Evolutionary conservation across 2,888 invertebrate genomes (phyloP), one percentile per base, ranked within the genome.

Genomic region (Thalpophila matura): DNA sequence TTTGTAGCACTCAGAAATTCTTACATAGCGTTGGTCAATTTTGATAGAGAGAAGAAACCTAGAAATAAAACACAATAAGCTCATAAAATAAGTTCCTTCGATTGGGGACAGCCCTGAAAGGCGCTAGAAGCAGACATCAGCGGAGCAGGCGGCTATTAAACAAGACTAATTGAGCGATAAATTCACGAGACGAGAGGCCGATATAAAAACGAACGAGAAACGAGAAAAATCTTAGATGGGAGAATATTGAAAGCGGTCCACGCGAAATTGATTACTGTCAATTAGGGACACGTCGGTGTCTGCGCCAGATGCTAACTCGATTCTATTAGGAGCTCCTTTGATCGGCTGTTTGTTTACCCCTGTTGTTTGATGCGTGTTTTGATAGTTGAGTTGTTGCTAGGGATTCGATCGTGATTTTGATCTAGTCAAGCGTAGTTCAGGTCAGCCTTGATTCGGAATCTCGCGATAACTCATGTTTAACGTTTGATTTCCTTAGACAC

Each of bases 121-220:
- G 85, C 89, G 89, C 90, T 91, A 90, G 93, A 91, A 91, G 93
- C 92, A 94, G 95, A 94, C 95, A 95, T 93, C 94, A 94, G 92
- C 91, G 89, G 91, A 92, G 93, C 94, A 91, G 94, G 94, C 94
- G 89, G 93, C 95, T 95, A 95, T 95, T 95, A 95, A 95, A 95
- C 94, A 95, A 95, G 95, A 95, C 95, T 95, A 95, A 95, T 95
- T 95, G 95, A 95, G 95, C 95, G 94, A 95, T 95, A 95, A 95
- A 95, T 95, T 93, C 93, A 90, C 88, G 88, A 91, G 92, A 90
- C 91, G 91, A 89, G 92, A 89, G 79, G 88, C 88, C 91, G 92
- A 90, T 89, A 90, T 91, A 93, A 93, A 93, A 93, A 92, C 91
- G 90, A 85, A 86, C 86, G 90, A 87, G 86, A 83, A 85, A 82